Evolutionary conservation across 2,113 vertebrate species (phyloP).

Genomic region (Solea solea): DNA sequence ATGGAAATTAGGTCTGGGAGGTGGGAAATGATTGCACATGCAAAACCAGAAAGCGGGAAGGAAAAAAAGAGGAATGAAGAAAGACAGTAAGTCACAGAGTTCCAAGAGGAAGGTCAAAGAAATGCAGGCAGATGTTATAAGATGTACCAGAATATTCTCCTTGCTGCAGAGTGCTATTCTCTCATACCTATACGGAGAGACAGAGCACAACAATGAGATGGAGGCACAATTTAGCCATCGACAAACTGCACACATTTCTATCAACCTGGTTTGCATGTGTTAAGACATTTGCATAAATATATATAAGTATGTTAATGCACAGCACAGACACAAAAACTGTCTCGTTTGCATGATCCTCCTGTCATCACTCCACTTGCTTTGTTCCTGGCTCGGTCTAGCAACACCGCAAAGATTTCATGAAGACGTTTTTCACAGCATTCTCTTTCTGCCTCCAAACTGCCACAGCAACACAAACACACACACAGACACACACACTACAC

Average conservation of each 20-base stretch:
- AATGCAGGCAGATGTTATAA: constrained; percentile 60
- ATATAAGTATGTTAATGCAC: constrained; percentile 2
- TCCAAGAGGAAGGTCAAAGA: constrained; percentile 57
- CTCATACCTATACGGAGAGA: constrained; percentile 5
- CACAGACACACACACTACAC: constrained; percentile 39
- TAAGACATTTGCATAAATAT: constrained; percentile 42
- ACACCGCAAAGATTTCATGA: constrained; percentile 11
- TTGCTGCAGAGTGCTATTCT: constrained; percentile 27
- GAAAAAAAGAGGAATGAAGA: neutral
- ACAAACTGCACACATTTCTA: constrained; percentile 30
- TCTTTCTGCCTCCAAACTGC: constrained; percentile 28
- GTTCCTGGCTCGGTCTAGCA: constrained; percentile 1
- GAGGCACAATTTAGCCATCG: constrained; percentile 10
- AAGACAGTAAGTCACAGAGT: constrained; percentile 37
- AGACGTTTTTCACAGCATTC: constrained; percentile 31
- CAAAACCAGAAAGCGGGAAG: too few species aligned
- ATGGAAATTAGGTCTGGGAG: neutral
- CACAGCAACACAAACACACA: constrained; percentile 5
- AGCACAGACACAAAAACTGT: constrained; percentile 2
- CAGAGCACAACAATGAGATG: constrained; percentile 7
- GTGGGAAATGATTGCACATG: too few species aligned
- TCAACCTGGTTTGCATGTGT: constrained; percentile 40
- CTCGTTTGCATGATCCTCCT: constrained; percentile 34
- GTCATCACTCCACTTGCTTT: constrained; percentile 11
- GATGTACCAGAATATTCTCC: constrained; percentile 45